Base-by-base conservation (phyloP, 2,113 vertebrate genomes). In the Eudorcas thomsonii region DNA sequence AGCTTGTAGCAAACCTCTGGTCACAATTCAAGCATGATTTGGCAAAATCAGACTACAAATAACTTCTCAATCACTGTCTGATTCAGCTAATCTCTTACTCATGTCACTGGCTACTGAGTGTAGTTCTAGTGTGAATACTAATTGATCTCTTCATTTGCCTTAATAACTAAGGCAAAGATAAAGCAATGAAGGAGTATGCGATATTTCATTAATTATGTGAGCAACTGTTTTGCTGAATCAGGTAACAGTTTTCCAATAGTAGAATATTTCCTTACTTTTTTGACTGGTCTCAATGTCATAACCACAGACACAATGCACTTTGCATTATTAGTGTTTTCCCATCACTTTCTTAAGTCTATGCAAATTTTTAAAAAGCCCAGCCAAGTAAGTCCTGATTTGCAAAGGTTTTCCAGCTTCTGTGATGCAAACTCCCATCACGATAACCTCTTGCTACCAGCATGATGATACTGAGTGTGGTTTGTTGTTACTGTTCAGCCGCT, bases 391-490 rank as follows among this genome's bases (percentile, higher is more conserved):
- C 19, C 36, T 33, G 36, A 25, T 48, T n/a, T 43, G 30, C 26
- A n/a, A 57, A 39, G 11, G n/a, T n/a, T 83, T 84, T 52, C 77
- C 60, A 26, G 2, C 30, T 83, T 28, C 74, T 30, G 23, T 23
- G 60, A 30, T 83, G 54, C 67, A 95, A 48, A 33, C 2, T 52
- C 16, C 9, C 13, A 30, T 8, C 2, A 0, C 2, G 13, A 54
- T 19, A 54, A 82, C 19, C 7, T 11, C 60, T 25, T 30, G 30
- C 17, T 17, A 13, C 30, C 2, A 13, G 33, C 0, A 1, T 62
- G n/a, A n/a, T 2, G 12, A 45, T 7, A 9, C n/a, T 2, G 4
- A 45, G 45, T 5, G 0, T 11, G 8, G 19, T 21, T 71, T 23
- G 21, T 71, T 71, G 30, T 8, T 33, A 5, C 23, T 23, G 71